Conservation (phyloP, 2,113 vertebrate genomes). For the Erpornis zantholeuca region DNA sequence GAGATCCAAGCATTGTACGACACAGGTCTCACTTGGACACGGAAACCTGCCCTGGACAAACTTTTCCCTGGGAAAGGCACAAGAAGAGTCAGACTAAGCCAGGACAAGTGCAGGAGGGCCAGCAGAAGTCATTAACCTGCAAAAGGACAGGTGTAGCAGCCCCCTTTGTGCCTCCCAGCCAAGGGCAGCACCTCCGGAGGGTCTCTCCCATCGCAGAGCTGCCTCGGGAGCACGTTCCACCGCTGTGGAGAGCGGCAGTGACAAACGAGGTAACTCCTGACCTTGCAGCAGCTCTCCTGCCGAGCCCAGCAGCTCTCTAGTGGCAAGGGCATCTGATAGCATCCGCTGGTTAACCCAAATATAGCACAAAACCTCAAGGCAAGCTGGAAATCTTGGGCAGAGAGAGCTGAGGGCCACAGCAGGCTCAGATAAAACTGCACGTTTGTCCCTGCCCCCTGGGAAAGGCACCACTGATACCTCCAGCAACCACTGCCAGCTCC, state of each 20-base stretch:
- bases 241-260: accelerated
- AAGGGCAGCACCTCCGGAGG: background rate
- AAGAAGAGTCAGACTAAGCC: too few species aligned
- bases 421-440: background rate
- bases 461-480: background rate
- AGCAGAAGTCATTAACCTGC: background rate
- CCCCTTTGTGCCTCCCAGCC: accelerated
- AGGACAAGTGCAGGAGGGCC: background rate
- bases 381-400: background rate
- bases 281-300: background rate
- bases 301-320: background rate
- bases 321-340: background rate
- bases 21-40: background rate
- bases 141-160: accelerated
- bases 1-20: too few species aligned
- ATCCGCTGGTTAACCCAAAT: background rate
- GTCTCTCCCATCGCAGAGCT: background rate
- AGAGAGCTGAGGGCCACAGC: background rate
- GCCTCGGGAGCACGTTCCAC: accelerated
- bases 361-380: background rate
- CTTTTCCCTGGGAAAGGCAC: background rate
- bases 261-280: background rate
- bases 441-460: background rate
- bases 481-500: background rate
- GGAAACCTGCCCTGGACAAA: background rate